Evolutionary conservation across 2,797 vertebrate genomes (phyloP).

Genomic region (Chaunax sp.): DNA sequence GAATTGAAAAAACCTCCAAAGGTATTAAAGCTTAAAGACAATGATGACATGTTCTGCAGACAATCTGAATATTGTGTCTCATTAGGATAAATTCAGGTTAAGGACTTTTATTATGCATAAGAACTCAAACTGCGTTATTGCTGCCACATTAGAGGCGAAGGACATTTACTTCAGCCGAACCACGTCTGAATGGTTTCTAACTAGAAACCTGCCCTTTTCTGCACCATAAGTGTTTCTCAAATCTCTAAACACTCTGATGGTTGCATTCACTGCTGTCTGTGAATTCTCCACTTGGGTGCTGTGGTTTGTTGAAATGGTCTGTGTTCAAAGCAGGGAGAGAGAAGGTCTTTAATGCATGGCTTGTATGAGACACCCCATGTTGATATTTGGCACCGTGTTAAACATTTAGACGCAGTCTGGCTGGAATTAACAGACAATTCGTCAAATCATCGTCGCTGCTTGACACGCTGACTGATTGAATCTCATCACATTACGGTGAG

Average conservation of each 20-base stretch:
- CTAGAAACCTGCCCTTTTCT: conserved; percentile 30
- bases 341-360: conserved; percentile 1
- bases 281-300: conserved; percentile 26
- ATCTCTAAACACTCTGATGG: conserved; percentile 47
- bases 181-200: conserved; percentile 6
- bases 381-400: conserved; percentile 29
- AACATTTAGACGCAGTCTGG: conserved; percentile 44
- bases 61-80: conserved; percentile 13
- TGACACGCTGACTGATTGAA: conserved; percentile 55
- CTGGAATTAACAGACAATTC: conserved; percentile 55
- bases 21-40: not conserved
- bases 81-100: conserved; percentile 13
- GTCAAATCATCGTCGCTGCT: conserved; percentile 43
- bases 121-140: conserved; percentile 25
- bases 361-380: conserved; percentile 35
- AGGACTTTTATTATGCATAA: conserved; percentile 15
- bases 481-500: conserved; percentile 50
- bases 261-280: conserved; percentile 25
- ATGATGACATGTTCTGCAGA: not conserved
- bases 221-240: conserved; percentile 24
- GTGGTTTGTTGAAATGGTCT: conserved; percentile 20
- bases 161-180: not conserved
- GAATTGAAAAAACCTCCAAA: conserved; percentile 1
- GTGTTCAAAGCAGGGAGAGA: conserved; percentile 4
- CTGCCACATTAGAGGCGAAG: conserved; percentile 5